Percentiles rank a stretch among this genome's conserved stretches.
Conservation (phyloP, 2,888 invertebrate species). For the Cyclophora punctaria region DNA sequence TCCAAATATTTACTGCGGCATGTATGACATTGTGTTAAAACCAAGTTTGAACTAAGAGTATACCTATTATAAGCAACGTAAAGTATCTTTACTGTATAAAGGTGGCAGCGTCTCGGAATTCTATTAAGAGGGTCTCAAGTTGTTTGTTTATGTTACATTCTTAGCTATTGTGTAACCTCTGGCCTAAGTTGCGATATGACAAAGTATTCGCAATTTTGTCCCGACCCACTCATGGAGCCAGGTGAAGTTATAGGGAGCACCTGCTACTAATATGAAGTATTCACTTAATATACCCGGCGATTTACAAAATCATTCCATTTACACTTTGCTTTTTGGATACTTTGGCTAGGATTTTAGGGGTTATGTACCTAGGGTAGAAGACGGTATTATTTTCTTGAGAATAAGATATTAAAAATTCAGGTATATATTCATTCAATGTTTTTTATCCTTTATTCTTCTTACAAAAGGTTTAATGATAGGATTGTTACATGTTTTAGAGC, state of each 20-base stretch:
- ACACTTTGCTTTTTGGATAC: slow-evolving; percentile 3
- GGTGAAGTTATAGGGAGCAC: slow-evolving; percentile 44
- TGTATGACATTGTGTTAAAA: slow-evolving; percentile 25
- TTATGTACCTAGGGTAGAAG: no score
- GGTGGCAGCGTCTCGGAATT: slow-evolving; percentile 50
- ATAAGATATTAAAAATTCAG: no score
- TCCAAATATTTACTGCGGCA: slow-evolving; percentile 22
- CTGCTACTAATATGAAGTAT: slow-evolving; percentile 48
- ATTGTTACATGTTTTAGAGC: no score
- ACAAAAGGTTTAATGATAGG: no score
- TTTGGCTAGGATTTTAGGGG: no score
- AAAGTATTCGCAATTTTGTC: slow-evolving; percentile 48
- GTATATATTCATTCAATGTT: no score
- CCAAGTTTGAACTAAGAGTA: slow-evolving; percentile 15
- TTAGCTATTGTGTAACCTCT: slow-evolving; percentile 45
- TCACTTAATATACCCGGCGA: slow-evolving; percentile 21
- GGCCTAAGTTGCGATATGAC: slow-evolving; percentile 33
- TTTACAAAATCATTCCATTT: slow-evolving; percentile 12
- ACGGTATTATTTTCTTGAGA: no score
- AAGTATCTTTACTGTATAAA: slow-evolving; percentile 47
- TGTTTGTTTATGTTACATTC: slow-evolving; percentile 59
- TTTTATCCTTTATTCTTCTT: no score
- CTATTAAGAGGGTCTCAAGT: slow-evolving; percentile 58
- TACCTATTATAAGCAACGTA: slow-evolving; percentile 25
- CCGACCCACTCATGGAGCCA: slow-evolving; percentile 30